Conservation (phyloP, 2,797 vertebrate species). For the Tokudaia muenninki region DNA sequence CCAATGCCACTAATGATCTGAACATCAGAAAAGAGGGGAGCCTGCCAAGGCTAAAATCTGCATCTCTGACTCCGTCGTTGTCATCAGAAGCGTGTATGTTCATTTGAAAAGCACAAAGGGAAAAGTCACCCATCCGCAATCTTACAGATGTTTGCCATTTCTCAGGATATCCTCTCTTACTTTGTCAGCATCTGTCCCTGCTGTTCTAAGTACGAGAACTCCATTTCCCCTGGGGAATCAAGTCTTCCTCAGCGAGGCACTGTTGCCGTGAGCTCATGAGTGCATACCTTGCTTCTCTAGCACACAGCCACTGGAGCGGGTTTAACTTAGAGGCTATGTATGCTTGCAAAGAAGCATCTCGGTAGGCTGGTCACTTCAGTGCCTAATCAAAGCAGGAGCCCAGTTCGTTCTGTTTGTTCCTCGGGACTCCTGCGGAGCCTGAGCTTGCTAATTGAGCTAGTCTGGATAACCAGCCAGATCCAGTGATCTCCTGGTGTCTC, state of each 20-base stretch:
- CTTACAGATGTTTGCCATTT: conserved; percentile 29
- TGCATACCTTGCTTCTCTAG: not conserved
- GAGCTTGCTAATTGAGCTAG: too few relatives aligned
- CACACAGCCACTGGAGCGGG: rapidly evolving
- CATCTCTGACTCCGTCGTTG: not conserved
- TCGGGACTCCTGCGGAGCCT: too few relatives aligned
- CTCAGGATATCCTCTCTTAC: not conserved
- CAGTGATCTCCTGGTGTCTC: too few relatives aligned
- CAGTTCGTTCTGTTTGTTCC: not conserved
- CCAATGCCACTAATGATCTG: not conserved
- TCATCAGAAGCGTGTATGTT: not conserved
- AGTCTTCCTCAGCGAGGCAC: not conserved
- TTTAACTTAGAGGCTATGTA: not conserved
- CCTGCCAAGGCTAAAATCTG: not conserved
- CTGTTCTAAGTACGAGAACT: not conserved
- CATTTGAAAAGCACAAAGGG: conserved; percentile 25
- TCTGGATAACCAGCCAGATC: too few relatives aligned
- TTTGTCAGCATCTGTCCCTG: conserved; percentile 15
- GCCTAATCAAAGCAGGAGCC: not conserved
- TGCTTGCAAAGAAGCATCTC: not conserved
- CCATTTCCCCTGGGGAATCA: not conserved
- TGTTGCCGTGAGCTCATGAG: not conserved
- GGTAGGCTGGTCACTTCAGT: not conserved
- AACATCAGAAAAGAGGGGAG: conserved; percentile 15
- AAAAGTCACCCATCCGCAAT: not conserved